phyloP scores from a whole-genome alignment of 2,113 vertebrate species.

The Chionis minor region DNA sequence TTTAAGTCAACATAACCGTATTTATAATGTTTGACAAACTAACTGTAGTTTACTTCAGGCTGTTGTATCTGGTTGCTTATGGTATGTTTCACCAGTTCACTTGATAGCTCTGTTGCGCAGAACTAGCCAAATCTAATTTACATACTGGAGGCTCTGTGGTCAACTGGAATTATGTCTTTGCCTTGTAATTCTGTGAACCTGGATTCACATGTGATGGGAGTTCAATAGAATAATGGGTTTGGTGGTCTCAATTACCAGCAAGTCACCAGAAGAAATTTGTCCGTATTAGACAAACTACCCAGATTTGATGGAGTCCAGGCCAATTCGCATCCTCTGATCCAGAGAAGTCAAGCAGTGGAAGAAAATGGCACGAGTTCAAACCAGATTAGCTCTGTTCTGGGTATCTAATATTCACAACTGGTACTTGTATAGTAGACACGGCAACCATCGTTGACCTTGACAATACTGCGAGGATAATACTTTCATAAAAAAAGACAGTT shows the following conservation, averaged over 20 bases:
- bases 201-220: conserved; percentile 14
- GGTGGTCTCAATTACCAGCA: conserved; percentile 41
- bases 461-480: not conserved
- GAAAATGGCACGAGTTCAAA: not conserved
- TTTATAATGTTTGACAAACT: conserved; percentile 66
- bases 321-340: not conserved
- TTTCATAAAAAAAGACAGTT: not conserved
- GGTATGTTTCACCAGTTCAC: conserved; percentile 58
- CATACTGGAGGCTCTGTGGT: conserved; percentile 51
- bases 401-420: not conserved
- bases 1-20: conserved; percentile 58
- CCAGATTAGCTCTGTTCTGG: not conserved
- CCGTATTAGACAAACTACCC: not conserved
- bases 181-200: conserved; percentile 22
- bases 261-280: conserved; percentile 44
- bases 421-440: not conserved
- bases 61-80: conserved; percentile 54
- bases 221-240: conserved; percentile 39
- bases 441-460: not conserved
- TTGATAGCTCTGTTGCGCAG: conserved; percentile 57
- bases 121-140: conserved; percentile 63
- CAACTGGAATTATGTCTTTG: conserved; percentile 39
- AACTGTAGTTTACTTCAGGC: conserved; percentile 61
- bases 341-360: not conserved
- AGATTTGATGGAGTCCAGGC: conserved; percentile 16